Base-by-base conservation (phyloP, 1,140 invertebrate species). In the Scaptomyza pallida region DNA sequence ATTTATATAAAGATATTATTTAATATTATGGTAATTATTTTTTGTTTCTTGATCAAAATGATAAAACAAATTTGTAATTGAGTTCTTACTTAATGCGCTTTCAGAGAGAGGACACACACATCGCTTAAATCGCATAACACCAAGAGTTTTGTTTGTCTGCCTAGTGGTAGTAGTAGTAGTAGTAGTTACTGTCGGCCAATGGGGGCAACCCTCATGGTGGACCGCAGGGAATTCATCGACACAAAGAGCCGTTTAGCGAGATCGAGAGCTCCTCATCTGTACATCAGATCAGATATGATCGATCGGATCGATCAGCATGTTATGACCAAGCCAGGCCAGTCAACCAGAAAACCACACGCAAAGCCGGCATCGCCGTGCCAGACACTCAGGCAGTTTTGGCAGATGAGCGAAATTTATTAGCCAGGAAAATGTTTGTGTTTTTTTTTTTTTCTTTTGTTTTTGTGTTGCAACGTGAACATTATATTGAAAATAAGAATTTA, bases 11-110 rank as follows among this genome's bases (percentile, higher is more conserved):
- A 51, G 16, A 60, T 30, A 26, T 60, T 47, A 52, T 57, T 57
- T 75, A 71, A 65, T 44, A 60, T 63, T 69, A 64, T 52, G 40
- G 33, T 16, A 56, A 43, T 37, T 48, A 56, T 48, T 37, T 48
- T 62, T 62, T 50, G 19, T 50, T 78, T 73, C 54, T 75, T 67
- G 55, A 47, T 56, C 59, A 85, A 79, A 79, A 54, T 62, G 50
- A 61, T 35, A 51, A 69, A 70, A 51, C 54, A 69, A 88, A 88
- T 10, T 81, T 86, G 57, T 81, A 85, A 88, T 88, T 88, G 65
- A 88, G 80, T 88, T 88, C 82, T 88, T 88, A 88, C 82, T 89
- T 88, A 88, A 88, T 88, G 82, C 82, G 83, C 83, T 82, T 88
- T 88, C 83, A 82, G 83, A 89, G 82, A 88, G 83, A 88, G 81